Evolutionary conservation across 2,888 invertebrate species (phyloP).

Genomic region (Eubasilissa splendida): DNA sequence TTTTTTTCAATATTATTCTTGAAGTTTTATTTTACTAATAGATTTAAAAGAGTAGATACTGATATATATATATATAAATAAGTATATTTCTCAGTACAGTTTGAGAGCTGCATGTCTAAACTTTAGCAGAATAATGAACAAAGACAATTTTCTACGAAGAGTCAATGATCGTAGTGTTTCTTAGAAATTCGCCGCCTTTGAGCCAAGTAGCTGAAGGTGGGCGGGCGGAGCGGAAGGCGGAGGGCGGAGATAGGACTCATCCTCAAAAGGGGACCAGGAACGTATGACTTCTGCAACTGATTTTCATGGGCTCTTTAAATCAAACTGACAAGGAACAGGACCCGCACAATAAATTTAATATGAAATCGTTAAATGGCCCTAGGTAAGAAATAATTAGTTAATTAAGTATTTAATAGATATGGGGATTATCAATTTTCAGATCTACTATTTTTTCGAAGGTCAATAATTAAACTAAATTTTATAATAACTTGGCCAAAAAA

Average conservation of each 20-base stretch:
- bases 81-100: not conserved
- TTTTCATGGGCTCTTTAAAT: conserved; percentile 7
- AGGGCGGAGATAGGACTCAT: not conserved
- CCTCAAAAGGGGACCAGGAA: not conserved
- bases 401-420: no score
- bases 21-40: no score
- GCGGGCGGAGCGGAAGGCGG: not conserved
- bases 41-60: no score
- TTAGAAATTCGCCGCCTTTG: not conserved
- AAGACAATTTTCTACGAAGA: conserved; percentile 9
- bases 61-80: not conserved
- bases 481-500: no score
- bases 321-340: not conserved
- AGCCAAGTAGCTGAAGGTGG: not conserved
- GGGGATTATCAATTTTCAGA: no score
- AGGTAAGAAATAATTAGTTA: no score
- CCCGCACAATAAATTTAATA: no score
- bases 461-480: no score
- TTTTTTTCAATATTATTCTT: no score
- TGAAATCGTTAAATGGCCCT: no score
- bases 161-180: conserved; percentile 15
- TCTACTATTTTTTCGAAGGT: no score
- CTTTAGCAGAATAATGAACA: conserved; percentile 2
- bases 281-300: conserved; percentile 10
- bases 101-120: not conserved